phyloP scores from a whole-genome alignment of 1,140 invertebrate genomes.

The Calliphora vicina region DNA sequence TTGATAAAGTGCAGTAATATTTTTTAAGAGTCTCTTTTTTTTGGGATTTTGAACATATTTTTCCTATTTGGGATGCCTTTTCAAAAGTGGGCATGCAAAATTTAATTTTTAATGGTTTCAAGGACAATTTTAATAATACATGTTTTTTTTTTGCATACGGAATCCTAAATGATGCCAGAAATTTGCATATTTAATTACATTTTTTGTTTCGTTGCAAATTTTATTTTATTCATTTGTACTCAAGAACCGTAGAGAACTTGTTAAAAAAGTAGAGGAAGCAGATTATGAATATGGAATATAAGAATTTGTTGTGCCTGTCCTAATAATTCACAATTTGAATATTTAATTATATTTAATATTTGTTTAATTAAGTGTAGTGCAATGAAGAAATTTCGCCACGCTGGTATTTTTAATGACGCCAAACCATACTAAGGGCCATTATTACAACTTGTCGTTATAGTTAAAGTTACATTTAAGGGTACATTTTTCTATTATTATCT shows the following conservation, averaged over 20 bases:
- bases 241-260: not conserved
- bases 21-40: not conserved
- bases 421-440: no score
- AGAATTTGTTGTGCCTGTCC: not conserved
- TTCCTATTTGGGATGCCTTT: conserved; percentile 10
- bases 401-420: no score
- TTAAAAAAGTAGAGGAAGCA: not conserved
- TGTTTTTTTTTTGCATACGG: not conserved
- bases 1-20: conserved; percentile 3
- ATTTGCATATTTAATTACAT: conserved; percentile 3
- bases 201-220: not conserved
- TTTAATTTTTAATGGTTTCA: conserved; percentile 55
- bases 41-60: not conserved
- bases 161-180: not conserved
- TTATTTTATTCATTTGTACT: not conserved
- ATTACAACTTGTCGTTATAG: no score
- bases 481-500: no score
- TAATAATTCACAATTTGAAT: not conserved
- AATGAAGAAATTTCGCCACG: no score
- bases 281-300: not conserved
- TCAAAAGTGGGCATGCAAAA: conserved; percentile 60
- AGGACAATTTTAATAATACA: conserved; percentile 41
- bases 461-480: no score
- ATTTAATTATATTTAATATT: not conserved
- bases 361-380: not conserved